Evolutionary conservation across 2,888 invertebrate genomes (phyloP).

Genomic region (Lydus trimaculatus): DNA sequence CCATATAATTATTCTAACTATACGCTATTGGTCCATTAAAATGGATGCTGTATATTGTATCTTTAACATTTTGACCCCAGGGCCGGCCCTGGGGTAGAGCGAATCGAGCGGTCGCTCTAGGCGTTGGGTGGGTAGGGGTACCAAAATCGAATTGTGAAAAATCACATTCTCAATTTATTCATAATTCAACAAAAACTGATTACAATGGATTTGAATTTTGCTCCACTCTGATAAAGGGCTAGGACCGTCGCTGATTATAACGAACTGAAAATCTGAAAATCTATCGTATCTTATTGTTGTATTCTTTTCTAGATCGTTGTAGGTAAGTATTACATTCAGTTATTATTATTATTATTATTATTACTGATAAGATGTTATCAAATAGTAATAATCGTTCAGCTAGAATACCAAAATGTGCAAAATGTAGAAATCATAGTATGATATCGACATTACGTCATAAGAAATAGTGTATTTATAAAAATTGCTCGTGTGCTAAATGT

Average conservation of each 20-base stretch:
- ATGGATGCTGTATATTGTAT: conserved; percentile 26
- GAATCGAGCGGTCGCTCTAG: too few relatives aligned
- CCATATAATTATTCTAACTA: not conserved
- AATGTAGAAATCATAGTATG: conserved; percentile 94
- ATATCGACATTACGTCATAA: conserved; percentile 96
- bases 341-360: too few relatives aligned
- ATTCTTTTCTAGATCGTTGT: conserved; percentile 27
- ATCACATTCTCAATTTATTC: too few relatives aligned
- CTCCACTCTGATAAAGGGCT: too few relatives aligned
- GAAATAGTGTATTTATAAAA: conserved; percentile 89
- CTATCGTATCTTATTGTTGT: conserved; percentile 27
- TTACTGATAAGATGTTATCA: conserved; percentile 37
- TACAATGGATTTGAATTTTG: too few relatives aligned
- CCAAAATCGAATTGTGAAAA: too few relatives aligned
- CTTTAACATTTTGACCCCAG: conserved; percentile 16
- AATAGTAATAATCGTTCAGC: conserved; percentile 63
- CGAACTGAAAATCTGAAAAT: conserved; percentile 23
- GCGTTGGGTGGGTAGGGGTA: too few relatives aligned
- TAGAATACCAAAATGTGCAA: conserved; percentile 90
- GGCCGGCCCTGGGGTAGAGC: too few relatives aligned
- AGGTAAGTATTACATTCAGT: too few relatives aligned
- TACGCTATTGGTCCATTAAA: conserved; percentile 9
- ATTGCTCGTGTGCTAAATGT: conserved; percentile 93
- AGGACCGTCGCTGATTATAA: too few relatives aligned
- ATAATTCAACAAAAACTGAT: too few relatives aligned